phyloP scores from a whole-genome alignment of 2,888 invertebrate genomes.

The Leptinotarsa tumamoca region DNA sequence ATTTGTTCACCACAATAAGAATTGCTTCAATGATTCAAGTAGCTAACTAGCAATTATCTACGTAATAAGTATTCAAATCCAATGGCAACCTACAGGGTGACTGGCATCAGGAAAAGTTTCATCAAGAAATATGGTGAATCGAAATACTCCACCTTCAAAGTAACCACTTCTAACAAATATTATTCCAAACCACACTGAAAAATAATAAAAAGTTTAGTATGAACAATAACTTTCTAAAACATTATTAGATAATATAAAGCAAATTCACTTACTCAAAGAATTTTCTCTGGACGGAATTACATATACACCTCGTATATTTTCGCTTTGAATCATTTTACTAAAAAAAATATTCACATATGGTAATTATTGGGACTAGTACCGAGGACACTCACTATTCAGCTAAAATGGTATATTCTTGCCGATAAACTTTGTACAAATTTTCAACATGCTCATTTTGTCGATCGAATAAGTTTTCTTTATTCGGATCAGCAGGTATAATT shows the following conservation, averaged over 20 bases:
- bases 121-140: conserved; percentile 88
- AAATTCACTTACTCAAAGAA: conserved; percentile 77
- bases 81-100: conserved; percentile 78
- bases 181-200: conserved; percentile 90
- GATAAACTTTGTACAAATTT: conserved; percentile 80
- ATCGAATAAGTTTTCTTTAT: conserved; percentile 73
- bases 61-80: background rate
- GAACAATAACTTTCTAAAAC: too few relatives aligned
- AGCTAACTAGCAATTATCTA: background rate
- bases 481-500: conserved; percentile 69
- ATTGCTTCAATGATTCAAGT: background rate
- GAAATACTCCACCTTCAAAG: conserved; percentile 91
- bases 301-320: conserved; percentile 89
- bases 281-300: conserved; percentile 91
- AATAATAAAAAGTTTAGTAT: conserved; percentile 15
- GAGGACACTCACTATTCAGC: conserved; percentile 86
- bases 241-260: too few relatives aligned
- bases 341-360: conserved; percentile 59
- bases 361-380: conserved; percentile 10
- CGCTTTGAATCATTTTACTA: conserved; percentile 86
- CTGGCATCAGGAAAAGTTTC: conserved; percentile 87
- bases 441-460: conserved; percentile 70
- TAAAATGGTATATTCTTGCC: conserved; percentile 90
- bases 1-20: background rate
- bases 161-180: conserved; percentile 89